Percentiles rank a stretch among this genome's conserved stretches.
Conservation (phyloP, 2,797 vertebrate species). For the Thunnus albacares region DNA sequence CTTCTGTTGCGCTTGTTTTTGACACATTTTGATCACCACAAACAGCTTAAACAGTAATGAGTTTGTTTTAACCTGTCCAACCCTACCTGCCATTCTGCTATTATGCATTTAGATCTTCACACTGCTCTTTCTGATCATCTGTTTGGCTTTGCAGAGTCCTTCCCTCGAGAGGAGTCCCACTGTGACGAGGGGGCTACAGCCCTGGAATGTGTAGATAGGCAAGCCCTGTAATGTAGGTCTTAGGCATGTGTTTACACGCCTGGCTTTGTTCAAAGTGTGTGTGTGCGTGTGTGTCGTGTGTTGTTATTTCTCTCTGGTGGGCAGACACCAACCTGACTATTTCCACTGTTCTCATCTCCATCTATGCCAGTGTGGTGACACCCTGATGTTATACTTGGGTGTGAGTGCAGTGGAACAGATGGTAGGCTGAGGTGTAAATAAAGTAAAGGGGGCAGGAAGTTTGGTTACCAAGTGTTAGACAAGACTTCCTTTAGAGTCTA, state of each 20-base stretch:
- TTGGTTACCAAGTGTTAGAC: conserved; percentile 59
- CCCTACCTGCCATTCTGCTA: neutral
- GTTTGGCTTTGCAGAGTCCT: conserved; percentile 1
- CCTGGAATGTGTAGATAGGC: conserved; percentile 58
- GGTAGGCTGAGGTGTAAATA: conserved; percentile 31
- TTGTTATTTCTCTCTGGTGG: conserved; percentile 24
- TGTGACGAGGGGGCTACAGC: conserved; percentile 37
- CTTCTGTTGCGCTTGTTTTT: neutral
- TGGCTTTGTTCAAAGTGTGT: conserved; percentile 39
- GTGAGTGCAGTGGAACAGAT: conserved; percentile 32
- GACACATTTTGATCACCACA: neutral
- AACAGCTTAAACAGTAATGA: neutral
- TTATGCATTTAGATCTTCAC: neutral
- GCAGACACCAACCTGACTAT: conserved; percentile 9
- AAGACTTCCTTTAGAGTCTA: conserved; percentile 49
- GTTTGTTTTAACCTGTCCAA: neutral
- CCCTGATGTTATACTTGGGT: neutral
- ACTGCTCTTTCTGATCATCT: neutral
- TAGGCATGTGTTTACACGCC: conserved; percentile 56
- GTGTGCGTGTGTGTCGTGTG: conserved; percentile 20
- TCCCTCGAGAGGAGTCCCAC: conserved; percentile 31
- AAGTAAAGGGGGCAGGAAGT: conserved; percentile 50
- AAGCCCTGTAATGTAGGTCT: conserved; percentile 43
- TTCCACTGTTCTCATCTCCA: conserved; percentile 22
- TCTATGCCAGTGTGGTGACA: conserved; percentile 11